A percentile compares a stretch with the other conserved stretches of the same genome.
phyloP scores from a whole-genome alignment of 2,888 invertebrate species.

The Dolomedes plantarius region DNA sequence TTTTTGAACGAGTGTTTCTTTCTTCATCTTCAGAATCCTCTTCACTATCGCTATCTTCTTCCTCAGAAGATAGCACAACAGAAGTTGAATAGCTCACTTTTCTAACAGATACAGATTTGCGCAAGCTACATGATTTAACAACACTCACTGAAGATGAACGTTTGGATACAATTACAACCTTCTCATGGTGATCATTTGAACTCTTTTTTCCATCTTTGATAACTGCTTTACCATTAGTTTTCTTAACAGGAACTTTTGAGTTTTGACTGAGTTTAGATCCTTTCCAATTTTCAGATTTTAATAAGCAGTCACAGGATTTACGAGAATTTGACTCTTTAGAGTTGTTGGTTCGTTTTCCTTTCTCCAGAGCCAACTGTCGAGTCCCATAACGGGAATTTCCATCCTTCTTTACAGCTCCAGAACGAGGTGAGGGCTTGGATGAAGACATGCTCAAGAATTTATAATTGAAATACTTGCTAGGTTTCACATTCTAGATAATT shows the following conservation, averaged over 20 bases:
- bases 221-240: conserved; percentile 19
- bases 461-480: not conserved
- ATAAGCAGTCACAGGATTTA: conserved; percentile 47
- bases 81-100: conserved; percentile 67
- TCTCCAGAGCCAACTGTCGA: conserved; percentile 45
- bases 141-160: conserved; percentile 65
- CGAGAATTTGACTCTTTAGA: conserved; percentile 40
- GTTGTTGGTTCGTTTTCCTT: conserved; percentile 19
- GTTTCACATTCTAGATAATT: not conserved
- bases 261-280: conserved; percentile 29
- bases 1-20: not conserved
- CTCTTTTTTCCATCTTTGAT: conserved; percentile 22
- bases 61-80: conserved; percentile 62
- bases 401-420: conserved; percentile 31
- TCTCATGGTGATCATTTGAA: conserved; percentile 29
- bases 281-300: conserved; percentile 51
- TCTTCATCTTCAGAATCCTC: conserved; percentile 44
- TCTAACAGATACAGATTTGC: conserved; percentile 55
- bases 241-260: conserved; percentile 44
- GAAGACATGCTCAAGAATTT: conserved; percentile 33
- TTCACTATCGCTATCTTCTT: conserved; percentile 28
- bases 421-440: conserved; percentile 33
- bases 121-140: conserved; percentile 52
- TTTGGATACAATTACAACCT: conserved; percentile 65
- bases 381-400: conserved; percentile 49